phyloP scores from a whole-genome alignment of 2,888 invertebrate genomes.

The Fragum fragum region DNA sequence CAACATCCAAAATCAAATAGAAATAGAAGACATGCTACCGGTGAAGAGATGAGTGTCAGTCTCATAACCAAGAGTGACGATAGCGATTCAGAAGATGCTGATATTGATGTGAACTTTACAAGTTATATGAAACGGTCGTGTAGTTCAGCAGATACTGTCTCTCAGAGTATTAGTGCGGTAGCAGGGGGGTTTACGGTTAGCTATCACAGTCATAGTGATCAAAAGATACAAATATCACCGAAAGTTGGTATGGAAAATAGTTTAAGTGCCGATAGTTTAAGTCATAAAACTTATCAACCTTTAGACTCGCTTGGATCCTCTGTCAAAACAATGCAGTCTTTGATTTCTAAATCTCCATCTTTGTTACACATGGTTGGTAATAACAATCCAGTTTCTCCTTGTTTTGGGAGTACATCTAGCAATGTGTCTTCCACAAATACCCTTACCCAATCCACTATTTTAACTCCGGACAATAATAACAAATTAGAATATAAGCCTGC shows the following conservation, averaged over 20 bases:
- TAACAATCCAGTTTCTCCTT: conserved; percentile 11
- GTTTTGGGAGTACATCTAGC: conserved; percentile 41
- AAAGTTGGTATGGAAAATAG: conserved; percentile 54
- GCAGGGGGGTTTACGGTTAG: conserved; percentile 23
- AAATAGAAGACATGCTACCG: conserved; percentile 43
- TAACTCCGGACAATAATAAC: conserved; percentile 10
- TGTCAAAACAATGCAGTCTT: conserved; percentile 60
- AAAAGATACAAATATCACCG: conserved; percentile 10
- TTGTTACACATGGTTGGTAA: neutral
- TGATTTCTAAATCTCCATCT: neutral
- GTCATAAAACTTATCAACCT: conserved; percentile 39
- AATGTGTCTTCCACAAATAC: conserved; percentile 28
- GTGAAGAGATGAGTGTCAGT: conserved; percentile 54
- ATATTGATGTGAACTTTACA: conserved; percentile 83
- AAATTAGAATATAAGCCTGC: conserved; percentile 11
- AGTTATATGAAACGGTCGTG: conserved; percentile 76
- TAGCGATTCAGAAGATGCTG: conserved; percentile 46
- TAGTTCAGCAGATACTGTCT: conserved; percentile 62
- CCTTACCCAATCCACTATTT: conserved; percentile 34
- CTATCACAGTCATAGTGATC: conserved; percentile 19
- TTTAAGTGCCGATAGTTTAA: conserved; percentile 63
- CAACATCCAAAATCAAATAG: conserved; percentile 38
- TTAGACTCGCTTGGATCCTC: conserved; percentile 80
- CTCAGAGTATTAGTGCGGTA: conserved; percentile 36
- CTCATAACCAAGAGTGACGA: conserved; percentile 50